Percentiles rank a stretch among this genome's conserved stretches.
These are phyloP conservation scores for Drosophila auraria DNA, from an alignment of 1,140 invertebrate species.

Conservation along the genomic window DNA sequence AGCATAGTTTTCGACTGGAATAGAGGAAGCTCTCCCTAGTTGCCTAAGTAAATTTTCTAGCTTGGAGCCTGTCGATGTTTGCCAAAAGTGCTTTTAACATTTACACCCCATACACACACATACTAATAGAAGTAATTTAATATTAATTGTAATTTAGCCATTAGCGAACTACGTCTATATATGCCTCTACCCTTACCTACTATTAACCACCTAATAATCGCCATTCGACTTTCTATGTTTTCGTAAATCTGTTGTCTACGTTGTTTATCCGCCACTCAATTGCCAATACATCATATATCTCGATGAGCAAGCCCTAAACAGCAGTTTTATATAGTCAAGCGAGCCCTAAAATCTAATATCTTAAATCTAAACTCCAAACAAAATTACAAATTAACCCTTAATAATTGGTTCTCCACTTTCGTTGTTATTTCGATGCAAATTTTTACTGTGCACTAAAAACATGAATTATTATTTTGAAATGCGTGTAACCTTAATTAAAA, in stretches of 20 bases:
- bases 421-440: conserved; percentile 78
- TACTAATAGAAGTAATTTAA: conserved; percentile 83
- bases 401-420: conserved; percentile 59
- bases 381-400: conserved; percentile 38
- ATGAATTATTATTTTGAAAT: conserved; percentile 30
- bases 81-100: conserved; percentile 85
- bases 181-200: conserved; percentile 52
- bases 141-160: conserved; percentile 77
- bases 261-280: conserved; percentile 65
- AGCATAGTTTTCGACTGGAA: conserved; percentile 84
- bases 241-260: conserved; percentile 56
- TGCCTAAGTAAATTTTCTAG: conserved; percentile 27
- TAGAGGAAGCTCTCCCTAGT: conserved; percentile 62
- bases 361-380: conserved; percentile 28
- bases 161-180: conserved; percentile 72
- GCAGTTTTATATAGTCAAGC: conserved; percentile 3
- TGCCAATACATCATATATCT: conserved; percentile 55
- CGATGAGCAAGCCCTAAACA: conserved; percentile 12
- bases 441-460: conserved; percentile 71
- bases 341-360: not conserved
- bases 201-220: conserved; percentile 56
- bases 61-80: conserved; percentile 59
- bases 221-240: conserved; percentile 34
- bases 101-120: conserved; percentile 66
- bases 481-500: conserved; percentile 1